Evolutionary conservation across 2,113 vertebrate species (phyloP).

Genomic region (Oncorhynchus clarkii): DNA sequence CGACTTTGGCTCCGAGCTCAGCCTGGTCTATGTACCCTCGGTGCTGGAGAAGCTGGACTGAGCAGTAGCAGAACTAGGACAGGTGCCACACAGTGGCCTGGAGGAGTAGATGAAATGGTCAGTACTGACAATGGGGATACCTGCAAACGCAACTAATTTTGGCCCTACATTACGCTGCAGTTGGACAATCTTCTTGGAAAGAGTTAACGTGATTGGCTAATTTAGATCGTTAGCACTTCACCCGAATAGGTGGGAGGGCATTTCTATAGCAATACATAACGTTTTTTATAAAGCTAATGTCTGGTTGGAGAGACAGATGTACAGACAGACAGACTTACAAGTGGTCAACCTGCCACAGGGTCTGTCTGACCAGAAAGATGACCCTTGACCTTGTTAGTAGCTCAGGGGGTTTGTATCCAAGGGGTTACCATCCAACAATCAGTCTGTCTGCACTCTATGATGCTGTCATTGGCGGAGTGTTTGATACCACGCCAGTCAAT

Average conservation of each 20-base stretch:
- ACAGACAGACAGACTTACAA: background rate
- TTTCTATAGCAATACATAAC: conserved; percentile 7
- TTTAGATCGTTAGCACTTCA: background rate
- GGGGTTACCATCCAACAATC: conserved; percentile 2
- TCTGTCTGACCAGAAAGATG: background rate
- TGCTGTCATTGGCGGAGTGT: conserved; percentile 49
- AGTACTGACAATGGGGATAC: background rate
- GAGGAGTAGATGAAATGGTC: background rate
- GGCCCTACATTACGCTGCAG: background rate
- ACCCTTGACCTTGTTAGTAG: background rate
- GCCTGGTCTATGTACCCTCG: conserved; percentile 93
- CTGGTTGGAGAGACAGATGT: conserved; percentile 5
- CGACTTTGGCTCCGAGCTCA: conserved; percentile 96
- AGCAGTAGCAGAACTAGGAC: conserved; percentile 33
- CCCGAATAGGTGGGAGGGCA: background rate
- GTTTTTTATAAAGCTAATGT: background rate
- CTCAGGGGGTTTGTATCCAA: background rate
- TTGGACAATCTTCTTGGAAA: conserved; percentile 1
- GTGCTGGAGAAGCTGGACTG: conserved; percentile 97
- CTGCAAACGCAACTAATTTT: background rate
- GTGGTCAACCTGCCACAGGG: background rate
- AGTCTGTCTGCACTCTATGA: conserved; percentile 60
- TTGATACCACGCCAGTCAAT: conserved; percentile 15
- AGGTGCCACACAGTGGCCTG: background rate
- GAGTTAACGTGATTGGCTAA: background rate